Conservation (phyloP, 2,888 invertebrate species). For the Clivina fossor region DNA sequence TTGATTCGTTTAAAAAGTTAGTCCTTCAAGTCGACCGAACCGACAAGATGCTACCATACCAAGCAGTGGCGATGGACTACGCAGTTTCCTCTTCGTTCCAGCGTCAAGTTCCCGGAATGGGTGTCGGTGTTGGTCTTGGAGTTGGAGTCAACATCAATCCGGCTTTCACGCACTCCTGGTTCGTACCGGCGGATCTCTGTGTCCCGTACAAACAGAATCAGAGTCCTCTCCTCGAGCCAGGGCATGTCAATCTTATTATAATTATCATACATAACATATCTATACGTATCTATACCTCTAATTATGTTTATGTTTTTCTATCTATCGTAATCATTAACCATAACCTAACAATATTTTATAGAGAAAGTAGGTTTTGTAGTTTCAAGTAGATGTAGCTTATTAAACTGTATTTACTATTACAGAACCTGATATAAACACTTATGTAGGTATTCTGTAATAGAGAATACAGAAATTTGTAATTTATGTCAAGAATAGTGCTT, state of each 20-base stretch:
- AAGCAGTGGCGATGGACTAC: slow-evolving; percentile 86
- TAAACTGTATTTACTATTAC: too few relatives aligned
- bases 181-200: slow-evolving; percentile 92
- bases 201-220: slow-evolving; percentile 76
- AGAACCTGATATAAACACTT: too few relatives aligned
- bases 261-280: slow-evolving; percentile 46
- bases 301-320: too few relatives aligned
- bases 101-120: slow-evolving; percentile 48
- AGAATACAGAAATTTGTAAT: too few relatives aligned
- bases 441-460: too few relatives aligned
- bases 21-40: not conserved
- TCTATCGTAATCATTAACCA: slow-evolving; percentile 3
- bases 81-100: slow-evolving; percentile 58
- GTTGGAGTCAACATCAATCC: slow-evolving; percentile 63
- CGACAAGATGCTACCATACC: slow-evolving; percentile 76
- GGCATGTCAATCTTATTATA: slow-evolving; percentile 75
- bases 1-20: slow-evolving; percentile 28
- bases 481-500: too few relatives aligned
- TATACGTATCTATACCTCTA: slow-evolving; percentile 41
- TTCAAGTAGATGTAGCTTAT: too few relatives aligned
- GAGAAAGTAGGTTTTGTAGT: too few relatives aligned
- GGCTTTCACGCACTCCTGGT: slow-evolving; percentile 93
- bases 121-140: slow-evolving; percentile 43
- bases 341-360: not conserved
- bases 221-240: slow-evolving; percentile 83